phyloP scores from a whole-genome alignment of 2,113 vertebrate species.

The Lota lota region DNA sequence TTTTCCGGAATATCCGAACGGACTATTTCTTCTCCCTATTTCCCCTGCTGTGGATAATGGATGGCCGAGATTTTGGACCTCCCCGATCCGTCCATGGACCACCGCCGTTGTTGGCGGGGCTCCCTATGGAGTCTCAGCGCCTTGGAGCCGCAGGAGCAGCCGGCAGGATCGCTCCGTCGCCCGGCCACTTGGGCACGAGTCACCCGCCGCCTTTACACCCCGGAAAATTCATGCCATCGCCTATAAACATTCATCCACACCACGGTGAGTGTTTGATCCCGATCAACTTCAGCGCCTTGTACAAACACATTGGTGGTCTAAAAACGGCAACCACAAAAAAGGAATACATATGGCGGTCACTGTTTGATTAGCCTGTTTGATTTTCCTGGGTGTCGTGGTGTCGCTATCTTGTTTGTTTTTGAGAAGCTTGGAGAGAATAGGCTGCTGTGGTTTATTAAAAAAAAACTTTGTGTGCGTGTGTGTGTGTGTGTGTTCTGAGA shows the following conservation, averaged over 20 bases:
- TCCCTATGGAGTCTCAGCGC: conserved; percentile 90
- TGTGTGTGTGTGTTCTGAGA: conserved; percentile 21
- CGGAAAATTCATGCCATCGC: conserved; percentile 86
- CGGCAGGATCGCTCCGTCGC: conserved; percentile 82
- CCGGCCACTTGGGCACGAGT: conserved; percentile 80
- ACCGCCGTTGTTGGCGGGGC: conserved; percentile 84
- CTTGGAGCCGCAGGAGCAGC: conserved; percentile 80
- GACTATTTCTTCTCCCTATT: conserved; percentile 69
- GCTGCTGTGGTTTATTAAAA: too few relatives aligned
- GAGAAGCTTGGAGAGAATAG: too few relatives aligned
- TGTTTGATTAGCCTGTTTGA: too few relatives aligned
- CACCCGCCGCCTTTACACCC: conserved; percentile 84
- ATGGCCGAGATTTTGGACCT: conserved; percentile 95
- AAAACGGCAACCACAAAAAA: too few relatives aligned
- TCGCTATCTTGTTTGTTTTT: too few relatives aligned
- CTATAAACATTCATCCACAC: conserved; percentile 88
- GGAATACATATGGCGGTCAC: too few relatives aligned
- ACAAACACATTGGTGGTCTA: too few relatives aligned
- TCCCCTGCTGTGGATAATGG: conserved; percentile 83
- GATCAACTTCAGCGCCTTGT: too few relatives aligned
- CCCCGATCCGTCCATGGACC: conserved; percentile 90
- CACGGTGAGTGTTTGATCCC: conserved; percentile 79
- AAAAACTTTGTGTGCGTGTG: neutral
- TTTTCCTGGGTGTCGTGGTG: too few relatives aligned
- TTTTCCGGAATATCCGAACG: conserved; percentile 62